Conservation (phyloP, 2,888 invertebrate species). For the Beris morrisii region DNA sequence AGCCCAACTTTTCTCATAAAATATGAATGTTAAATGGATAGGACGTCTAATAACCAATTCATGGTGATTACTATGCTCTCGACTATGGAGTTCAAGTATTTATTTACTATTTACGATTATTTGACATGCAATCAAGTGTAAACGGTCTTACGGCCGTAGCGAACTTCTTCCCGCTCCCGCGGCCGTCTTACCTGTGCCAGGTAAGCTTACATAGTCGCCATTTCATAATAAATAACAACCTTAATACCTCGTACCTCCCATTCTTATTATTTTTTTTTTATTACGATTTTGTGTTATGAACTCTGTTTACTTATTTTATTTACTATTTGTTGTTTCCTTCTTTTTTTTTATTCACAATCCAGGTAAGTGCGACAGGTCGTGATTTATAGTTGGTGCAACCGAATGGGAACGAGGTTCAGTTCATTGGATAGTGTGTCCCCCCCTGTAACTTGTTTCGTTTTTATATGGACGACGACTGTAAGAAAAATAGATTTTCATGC, state of each 20-base stretch:
- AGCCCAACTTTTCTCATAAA: constrained; percentile 10
- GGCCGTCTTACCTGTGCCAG: too few relatives aligned
- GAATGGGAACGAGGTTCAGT: neutral
- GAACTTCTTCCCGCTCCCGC: too few relatives aligned
- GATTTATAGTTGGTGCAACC: constrained; percentile 1
- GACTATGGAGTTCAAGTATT: constrained; percentile 19
- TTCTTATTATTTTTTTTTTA: too few relatives aligned
- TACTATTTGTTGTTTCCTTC: neutral
- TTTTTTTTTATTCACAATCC: neutral
- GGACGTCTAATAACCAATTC: constrained; percentile 29
- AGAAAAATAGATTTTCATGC: constrained; percentile 14
- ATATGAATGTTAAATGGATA: constrained; percentile 31
- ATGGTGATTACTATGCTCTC: constrained; percentile 26
- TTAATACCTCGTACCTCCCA: too few relatives aligned
- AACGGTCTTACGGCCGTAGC: constrained; percentile 9
- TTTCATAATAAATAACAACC: too few relatives aligned
- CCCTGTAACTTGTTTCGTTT: neutral
- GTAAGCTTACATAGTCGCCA: too few relatives aligned
- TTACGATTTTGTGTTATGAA: neutral
- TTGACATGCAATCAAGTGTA: constrained; percentile 38
- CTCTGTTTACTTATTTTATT: neutral
- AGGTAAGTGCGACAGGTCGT: constrained; percentile 5
- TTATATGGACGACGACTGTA: constrained; percentile 1
- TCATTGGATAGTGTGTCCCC: too few relatives aligned
- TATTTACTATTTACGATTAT: constrained; percentile 38